Percentiles rank a stretch among this genome's conserved stretches.
Evolutionary conservation across 1,140 invertebrate species (phyloP).

Genomic region (Belonocnema kinseyi): DNA sequence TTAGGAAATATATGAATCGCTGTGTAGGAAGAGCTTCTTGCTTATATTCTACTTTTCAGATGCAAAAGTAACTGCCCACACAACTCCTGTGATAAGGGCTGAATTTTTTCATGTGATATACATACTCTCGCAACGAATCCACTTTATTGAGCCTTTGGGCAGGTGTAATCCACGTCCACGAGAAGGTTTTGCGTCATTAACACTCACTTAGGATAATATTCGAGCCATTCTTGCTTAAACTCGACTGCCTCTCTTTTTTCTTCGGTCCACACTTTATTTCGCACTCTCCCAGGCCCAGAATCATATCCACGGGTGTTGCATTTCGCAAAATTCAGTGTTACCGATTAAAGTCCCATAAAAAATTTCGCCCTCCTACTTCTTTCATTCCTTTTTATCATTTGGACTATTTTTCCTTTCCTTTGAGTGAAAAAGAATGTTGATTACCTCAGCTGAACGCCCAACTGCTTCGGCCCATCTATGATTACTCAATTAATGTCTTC

Average conservation of each 20-base stretch:
- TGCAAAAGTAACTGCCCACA: constrained; percentile 50
- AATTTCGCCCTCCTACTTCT: neutral
- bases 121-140: constrained; percentile 53
- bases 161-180: constrained; percentile 54
- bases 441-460: neutral
- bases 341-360: neutral
- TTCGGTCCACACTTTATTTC: neutral
- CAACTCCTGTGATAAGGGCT: constrained; percentile 52
- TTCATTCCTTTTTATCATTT: constrained; percentile 32
- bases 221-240: constrained; percentile 57
- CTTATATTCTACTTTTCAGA: constrained; percentile 33
- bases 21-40: neutral
- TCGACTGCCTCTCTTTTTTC: constrained; percentile 35
- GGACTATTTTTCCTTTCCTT: neutral
- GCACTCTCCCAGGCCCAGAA: neutral
- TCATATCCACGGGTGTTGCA: neutral
- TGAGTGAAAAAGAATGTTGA: neutral
- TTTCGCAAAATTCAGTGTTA: neutral
- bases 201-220: constrained; percentile 72
- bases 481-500: no score
- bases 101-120: constrained; percentile 60
- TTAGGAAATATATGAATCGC: no score
- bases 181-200: constrained; percentile 65
- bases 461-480: no score
- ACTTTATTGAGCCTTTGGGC: constrained; percentile 57